Evolutionary conservation across 2,888 invertebrate genomes (phyloP).

Genomic region (Geophilus truncorum): DNA sequence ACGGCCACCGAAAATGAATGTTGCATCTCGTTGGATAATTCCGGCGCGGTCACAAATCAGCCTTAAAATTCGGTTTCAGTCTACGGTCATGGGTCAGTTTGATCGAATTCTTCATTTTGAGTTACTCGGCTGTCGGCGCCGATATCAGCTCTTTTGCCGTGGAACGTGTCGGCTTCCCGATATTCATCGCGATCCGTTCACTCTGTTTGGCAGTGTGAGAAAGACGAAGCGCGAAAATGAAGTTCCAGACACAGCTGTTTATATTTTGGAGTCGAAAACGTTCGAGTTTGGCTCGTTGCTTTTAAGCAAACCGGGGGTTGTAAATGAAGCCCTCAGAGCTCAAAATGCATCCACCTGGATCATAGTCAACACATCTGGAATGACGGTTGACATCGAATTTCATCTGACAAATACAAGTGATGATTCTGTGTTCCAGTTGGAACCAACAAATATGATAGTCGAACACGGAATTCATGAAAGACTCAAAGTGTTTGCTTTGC

Average conservation of each 20-base stretch:
- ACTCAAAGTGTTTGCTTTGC: background rate
- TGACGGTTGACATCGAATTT: background rate
- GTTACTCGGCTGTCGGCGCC: background rate
- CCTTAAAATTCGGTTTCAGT: background rate
- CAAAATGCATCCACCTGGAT: background rate
- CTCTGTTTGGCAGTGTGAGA: background rate
- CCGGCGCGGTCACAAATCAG: background rate
- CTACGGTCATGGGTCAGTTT: background rate
- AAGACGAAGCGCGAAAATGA: background rate
- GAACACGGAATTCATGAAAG: background rate
- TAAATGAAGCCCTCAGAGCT: background rate
- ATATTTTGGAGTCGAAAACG: background rate
- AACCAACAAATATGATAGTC: background rate
- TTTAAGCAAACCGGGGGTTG: background rate
- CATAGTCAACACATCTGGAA: background rate
- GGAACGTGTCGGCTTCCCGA: background rate
- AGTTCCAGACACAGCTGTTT: background rate
- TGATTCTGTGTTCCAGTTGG: background rate
- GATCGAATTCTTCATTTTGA: slow-evolving; percentile 3
- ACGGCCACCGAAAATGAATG: background rate
- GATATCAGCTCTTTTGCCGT: background rate
- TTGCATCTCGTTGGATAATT: background rate
- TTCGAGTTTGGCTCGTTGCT: background rate
- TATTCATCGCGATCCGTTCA: background rate
- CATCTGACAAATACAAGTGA: background rate